A percentile compares a stretch with the other conserved stretches of the same genome.
Evolutionary conservation across 23 tunicate species (phyloP).

Genomic region (Styela plicata): DNA sequence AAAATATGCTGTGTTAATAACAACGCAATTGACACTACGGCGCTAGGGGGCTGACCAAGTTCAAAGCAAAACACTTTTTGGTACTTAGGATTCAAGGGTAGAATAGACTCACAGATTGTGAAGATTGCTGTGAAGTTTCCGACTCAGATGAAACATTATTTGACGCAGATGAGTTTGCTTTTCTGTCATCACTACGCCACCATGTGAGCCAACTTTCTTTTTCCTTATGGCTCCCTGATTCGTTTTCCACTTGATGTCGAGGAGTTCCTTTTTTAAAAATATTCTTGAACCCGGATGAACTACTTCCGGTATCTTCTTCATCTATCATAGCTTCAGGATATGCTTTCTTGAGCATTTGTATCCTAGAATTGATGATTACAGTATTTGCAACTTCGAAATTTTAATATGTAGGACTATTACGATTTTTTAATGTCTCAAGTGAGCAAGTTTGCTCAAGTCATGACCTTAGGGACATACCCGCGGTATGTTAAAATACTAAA

Average conservation of each 20-base stretch:
- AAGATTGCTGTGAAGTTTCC: background rate
- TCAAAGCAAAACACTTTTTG: too few species aligned
- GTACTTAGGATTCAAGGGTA: too few species aligned
- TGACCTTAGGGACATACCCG: too few species aligned
- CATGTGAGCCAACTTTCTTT: conserved; percentile 13
- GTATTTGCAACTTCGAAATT: too few species aligned
- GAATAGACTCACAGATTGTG: conserved; percentile 10
- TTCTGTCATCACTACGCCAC: conserved; percentile 16
- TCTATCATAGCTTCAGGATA: conserved; percentile 29
- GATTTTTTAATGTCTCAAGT: too few species aligned
- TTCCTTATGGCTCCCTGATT: background rate
- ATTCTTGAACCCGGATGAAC: background rate
- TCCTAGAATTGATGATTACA: conserved; percentile 1
- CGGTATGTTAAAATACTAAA: too few species aligned
- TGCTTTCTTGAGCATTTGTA: conserved; percentile 21
- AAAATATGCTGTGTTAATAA: too few species aligned
- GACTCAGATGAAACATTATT: conserved; percentile 17
- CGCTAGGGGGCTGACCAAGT: too few species aligned
- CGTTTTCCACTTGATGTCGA: background rate
- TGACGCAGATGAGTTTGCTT: background rate
- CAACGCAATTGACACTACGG: too few species aligned
- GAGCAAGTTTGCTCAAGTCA: too few species aligned
- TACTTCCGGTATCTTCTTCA: background rate
- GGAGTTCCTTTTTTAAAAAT: background rate
- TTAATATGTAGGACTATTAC: too few species aligned